Evolutionary conservation across 2,888 invertebrate species (phyloP), one percentile per base, ranked within the genome.

Genomic region (Gnatocerus cornutus): DNA sequence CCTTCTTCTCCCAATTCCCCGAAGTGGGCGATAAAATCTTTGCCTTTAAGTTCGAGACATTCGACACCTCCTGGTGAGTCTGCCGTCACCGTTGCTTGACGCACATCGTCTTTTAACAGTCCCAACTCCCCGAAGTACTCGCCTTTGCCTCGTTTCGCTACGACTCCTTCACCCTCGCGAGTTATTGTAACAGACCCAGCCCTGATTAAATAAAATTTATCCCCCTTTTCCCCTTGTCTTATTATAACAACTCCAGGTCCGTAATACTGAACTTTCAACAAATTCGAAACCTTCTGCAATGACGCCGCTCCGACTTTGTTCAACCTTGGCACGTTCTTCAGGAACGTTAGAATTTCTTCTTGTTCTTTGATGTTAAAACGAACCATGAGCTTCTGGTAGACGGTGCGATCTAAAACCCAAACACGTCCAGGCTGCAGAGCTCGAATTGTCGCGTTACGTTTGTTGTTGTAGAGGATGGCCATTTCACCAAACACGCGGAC

Each of bases 101-200:
- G 87, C 43, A 88, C 85, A 33, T 76, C 76, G 73, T 96, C 94
- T 81, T 92, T 92, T 46, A 94, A 85, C 33, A 97, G 86, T 0
- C 96, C 96, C 79, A 93, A 91, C 80, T 96, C 96, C 0, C 96
- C 96, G 82, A 96, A 96, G 84, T 92, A 96, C 70, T 94, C 90
- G 0, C 95, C 95, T 29, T 91, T 88, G 21, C 88, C 88, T 12
- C 95, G 46, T 21, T 64, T 53, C n/a, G 92, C 91, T n/a, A 86
- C 88, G 6, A 86, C 87, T 33, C 88, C 87, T 1, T 87, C 87
- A 7, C 88, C 88, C 13, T 87, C 86, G 80, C 92, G 92, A 9
- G 91, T 91, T 53, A 94, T 90, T 56, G 89, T 88, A 6, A 94
- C 95, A n/a, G 89, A 90, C 9, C 95, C 95, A 1, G 93, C 93